Conservation (phyloP, 1,140 invertebrate genomes). For the Yoshiicerus persimilis region DNA sequence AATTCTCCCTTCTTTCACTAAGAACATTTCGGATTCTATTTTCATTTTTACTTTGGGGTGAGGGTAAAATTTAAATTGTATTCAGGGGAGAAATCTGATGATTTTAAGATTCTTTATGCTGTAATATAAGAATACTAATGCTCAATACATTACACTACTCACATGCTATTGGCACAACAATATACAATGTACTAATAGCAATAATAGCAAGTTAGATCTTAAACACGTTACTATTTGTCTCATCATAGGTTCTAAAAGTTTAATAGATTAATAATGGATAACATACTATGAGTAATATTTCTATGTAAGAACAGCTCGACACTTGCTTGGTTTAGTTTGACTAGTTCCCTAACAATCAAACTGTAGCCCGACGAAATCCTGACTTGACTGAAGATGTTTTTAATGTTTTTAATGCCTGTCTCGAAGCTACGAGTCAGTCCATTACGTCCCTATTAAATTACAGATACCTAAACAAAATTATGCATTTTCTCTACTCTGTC, state of each 20-base stretch:
- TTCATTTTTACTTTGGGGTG: neutral
- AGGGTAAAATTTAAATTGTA: no score
- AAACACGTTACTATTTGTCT: neutral
- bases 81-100: no score
- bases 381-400: constrained; percentile 3
- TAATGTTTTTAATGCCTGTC: neutral
- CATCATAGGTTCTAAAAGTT: neutral
- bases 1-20: neutral
- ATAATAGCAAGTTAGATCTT: neutral
- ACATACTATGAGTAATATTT: neutral
- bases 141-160: neutral
- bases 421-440: neutral
- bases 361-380: neutral
- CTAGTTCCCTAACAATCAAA: neutral
- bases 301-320: neutral
- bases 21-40: neutral
- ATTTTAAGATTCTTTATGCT: neutral
- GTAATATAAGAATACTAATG: no score
- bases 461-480: neutral
- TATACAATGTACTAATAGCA: neutral
- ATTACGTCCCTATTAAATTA: constrained; percentile 6
- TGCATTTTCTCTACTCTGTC: neutral
- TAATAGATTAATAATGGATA: neutral
- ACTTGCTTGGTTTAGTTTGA: neutral
- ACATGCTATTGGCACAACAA: neutral